A percentile compares a stretch with the other conserved stretches of the same genome.
These are phyloP conservation scores for Bergia sp. DNA, from an alignment of 92 coral and sea anemone genomes.

Conservation along the genomic window DNA sequence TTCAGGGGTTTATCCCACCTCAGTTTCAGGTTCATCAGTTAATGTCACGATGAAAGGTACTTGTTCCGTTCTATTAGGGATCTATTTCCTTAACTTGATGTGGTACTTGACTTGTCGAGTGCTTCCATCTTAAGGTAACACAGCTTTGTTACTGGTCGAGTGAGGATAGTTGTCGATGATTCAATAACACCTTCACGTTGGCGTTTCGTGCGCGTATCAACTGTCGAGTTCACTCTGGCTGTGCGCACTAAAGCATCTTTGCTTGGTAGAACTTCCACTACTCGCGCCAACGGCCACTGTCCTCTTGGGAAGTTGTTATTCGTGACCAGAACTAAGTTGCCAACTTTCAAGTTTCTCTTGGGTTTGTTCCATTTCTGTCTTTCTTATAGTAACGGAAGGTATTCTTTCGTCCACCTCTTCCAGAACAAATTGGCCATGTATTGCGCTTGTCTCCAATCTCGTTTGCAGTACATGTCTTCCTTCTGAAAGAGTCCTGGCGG, in stretches of 20 bases:
- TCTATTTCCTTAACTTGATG: too few species aligned
- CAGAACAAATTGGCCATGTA: not conserved
- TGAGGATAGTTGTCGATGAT: constrained; percentile 18
- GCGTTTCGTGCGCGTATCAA: not conserved
- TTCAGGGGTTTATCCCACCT: too few species aligned
- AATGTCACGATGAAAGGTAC: too few species aligned
- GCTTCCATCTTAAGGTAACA: not conserved
- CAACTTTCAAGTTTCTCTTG: not conserved
- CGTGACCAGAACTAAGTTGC: not conserved
- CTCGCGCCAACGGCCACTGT: constrained; percentile 24
- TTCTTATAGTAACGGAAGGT: constrained; percentile 4
- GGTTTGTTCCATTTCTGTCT: constrained; percentile 25
- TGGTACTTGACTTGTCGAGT: too few species aligned
- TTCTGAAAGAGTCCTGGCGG: too few species aligned
- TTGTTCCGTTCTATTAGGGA: too few species aligned
- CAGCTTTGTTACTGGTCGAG: constrained; percentile 18
- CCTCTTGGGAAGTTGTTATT: constrained; percentile 17
- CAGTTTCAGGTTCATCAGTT: too few species aligned
- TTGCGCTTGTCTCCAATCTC: constrained; percentile 4
- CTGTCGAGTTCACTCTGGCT: not conserved
- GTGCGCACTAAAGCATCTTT: constrained; percentile 7
- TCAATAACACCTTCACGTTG: constrained; percentile 1
- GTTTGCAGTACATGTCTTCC: too few species aligned
- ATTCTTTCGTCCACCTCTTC: not conserved
- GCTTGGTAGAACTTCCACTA: constrained; percentile 4